Evolutionary conservation across 2,888 invertebrate genomes (phyloP), one percentile per base, ranked within the genome.

Genomic region (Amblyjoppa fuscipennis): DNA sequence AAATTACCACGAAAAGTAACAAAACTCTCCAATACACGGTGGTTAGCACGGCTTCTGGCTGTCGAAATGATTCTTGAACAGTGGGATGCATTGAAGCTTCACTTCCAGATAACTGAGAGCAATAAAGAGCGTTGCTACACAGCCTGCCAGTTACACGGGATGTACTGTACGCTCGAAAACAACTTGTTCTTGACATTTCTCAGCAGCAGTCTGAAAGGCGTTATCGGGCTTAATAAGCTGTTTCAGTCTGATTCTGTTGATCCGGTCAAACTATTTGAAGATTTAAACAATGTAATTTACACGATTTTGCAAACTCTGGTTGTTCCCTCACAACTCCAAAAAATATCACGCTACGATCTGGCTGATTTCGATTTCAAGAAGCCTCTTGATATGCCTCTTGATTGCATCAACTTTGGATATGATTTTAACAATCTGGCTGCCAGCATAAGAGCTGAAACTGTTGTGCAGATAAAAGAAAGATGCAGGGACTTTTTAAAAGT

Each of bases 51-150:
- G 84, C 68, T 87, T 87, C 16, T 86, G 74, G 90, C 90, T 84
- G 71, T 90, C 61, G 71, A 45, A 16, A 87, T 89, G 45, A 90
- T 91, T 59, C 85, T 89, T 13, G 88, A 91, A 2, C 91, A 92
- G 74, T 91, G 90, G 92, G 90, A 92, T 13, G 87, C 88, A 66
- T 86, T 92, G 34, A 81, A 91, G 83, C 76, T 91, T 31, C 89
- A 90, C 51, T 92, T 91, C 75, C 61, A 89, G 71, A 87, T 89
- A 77, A 76, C 87, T 78, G 74, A 76, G 16, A 81, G 85, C 13
- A 81, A 81, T 13, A 84, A 85, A 11, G 89, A 89, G n/a, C 71
- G 83, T 9, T 88, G 87, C 61, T 88, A 86, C 38, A 87, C 78
- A 13, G 87, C 88, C 4, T 25, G 73, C 6, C 87, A 87, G 41